Evolutionary conservation across 64 coral and sea anemone genomes (phyloP).

Genomic region (Catalaphyllia jardinei): DNA sequence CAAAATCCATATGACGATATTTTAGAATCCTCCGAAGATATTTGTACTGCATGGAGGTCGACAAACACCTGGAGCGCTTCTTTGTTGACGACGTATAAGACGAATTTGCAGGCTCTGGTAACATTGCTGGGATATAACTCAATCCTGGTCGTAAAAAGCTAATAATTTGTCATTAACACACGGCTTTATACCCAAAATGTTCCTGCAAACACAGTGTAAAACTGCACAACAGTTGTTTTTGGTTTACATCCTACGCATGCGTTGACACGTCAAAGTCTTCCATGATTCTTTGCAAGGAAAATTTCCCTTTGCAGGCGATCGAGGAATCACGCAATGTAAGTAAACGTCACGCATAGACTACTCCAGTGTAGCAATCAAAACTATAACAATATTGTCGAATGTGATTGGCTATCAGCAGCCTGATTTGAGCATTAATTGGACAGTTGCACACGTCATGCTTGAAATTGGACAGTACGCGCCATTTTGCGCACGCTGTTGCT

Average conservation of each 20-base stretch:
- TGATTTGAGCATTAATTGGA: too few species aligned
- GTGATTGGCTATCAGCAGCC: too few species aligned
- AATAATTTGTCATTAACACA: background rate
- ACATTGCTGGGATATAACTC: slow-evolving; percentile 47
- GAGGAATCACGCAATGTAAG: background rate
- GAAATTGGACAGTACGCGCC: too few species aligned
- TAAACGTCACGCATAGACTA: background rate
- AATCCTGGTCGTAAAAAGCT: background rate
- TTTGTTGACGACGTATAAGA: slow-evolving; percentile 61
- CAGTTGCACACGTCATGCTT: too few species aligned
- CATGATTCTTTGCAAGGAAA: slow-evolving; percentile 42
- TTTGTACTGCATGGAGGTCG: slow-evolving; percentile 91
- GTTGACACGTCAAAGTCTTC: slow-evolving; percentile 92
- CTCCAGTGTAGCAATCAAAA: too few species aligned
- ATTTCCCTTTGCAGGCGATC: background rate
- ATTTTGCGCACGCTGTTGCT: too few species aligned
- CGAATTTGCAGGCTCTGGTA: slow-evolving; percentile 70
- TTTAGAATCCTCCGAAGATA: slow-evolving; percentile 86
- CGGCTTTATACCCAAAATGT: background rate
- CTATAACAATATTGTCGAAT: too few species aligned
- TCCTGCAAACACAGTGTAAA: background rate
- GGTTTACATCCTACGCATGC: slow-evolving; percentile 63
- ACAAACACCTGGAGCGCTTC: slow-evolving; percentile 74
- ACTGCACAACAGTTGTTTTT: slow-evolving; percentile 16
- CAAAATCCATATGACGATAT: slow-evolving; percentile 99